phyloP scores from a whole-genome alignment of 2,797 vertebrate species.

The Xiphophorus birchmanni region DNA sequence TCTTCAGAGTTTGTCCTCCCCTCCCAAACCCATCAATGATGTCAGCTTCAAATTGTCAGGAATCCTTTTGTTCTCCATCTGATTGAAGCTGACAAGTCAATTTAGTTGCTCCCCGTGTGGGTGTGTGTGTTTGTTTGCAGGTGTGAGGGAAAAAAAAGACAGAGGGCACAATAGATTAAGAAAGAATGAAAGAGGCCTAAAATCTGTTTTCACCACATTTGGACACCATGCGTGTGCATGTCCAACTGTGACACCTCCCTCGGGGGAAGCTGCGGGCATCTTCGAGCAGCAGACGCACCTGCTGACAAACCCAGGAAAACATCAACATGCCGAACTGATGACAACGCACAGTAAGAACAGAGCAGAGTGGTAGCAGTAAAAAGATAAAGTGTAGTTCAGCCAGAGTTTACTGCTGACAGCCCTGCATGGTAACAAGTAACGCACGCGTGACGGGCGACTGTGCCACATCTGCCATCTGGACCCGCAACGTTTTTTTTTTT shows the following conservation, averaged over 20 bases:
- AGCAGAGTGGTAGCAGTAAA: slow-evolving; percentile 64
- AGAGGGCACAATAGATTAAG: slow-evolving; percentile 46
- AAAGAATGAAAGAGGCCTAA: slow-evolving; percentile 44
- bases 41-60: slow-evolving; percentile 77
- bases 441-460: background rate
- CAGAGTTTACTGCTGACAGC: slow-evolving; percentile 65
- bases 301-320: slow-evolving; percentile 68
- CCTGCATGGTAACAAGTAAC: slow-evolving; percentile 18
- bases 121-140: slow-evolving; percentile 32
- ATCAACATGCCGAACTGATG: slow-evolving; percentile 59
- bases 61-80: slow-evolving; percentile 78
- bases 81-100: slow-evolving; percentile 83
- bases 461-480: slow-evolving; percentile 9
- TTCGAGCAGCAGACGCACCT: slow-evolving; percentile 53
- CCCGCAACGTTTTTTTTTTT: background rate
- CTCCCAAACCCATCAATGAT: slow-evolving; percentile 76
- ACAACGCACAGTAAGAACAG: slow-evolving; percentile 35
- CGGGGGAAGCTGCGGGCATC: slow-evolving; percentile 55
- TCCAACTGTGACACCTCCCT: slow-evolving; percentile 65
- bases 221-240: slow-evolving; percentile 8
- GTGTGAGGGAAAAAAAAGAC: slow-evolving; percentile 38
- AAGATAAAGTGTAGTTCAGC: slow-evolving; percentile 66
- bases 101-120: slow-evolving; percentile 69
- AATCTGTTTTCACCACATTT: slow-evolving; percentile 42
- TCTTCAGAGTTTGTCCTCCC: slow-evolving; percentile 68